Base-by-base conservation (phyloP, 2,113 vertebrate species). In the Meriones unguiculatus region DNA sequence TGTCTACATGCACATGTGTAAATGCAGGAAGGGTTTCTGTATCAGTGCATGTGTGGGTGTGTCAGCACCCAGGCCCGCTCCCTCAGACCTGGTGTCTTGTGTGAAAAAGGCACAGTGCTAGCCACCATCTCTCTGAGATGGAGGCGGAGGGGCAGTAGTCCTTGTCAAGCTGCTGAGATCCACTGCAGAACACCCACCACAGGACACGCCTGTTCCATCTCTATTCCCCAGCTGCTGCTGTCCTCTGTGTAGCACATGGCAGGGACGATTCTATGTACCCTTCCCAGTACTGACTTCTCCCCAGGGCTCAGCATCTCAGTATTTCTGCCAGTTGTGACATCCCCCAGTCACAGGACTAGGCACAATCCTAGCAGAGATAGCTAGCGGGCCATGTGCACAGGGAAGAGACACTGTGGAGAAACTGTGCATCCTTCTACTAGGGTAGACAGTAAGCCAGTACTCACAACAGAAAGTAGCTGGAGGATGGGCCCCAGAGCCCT, bases 1-100 rank as follows among this genome's bases (percentile, higher is more conserved):
- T 9, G 46, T 5, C 0, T 2, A 18, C 1, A 15, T 50, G 32
- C 2, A 24, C 8, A 4, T 24, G n/a, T 62, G 32, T 41, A 28
- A n/a, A 54, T 54, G 13, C 52, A 30, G 22, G 20, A 64, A 64
- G n/a, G 81, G 81, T 84, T 64, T 64, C 59, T 54, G 35, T 12
- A 15, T 17, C 25, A 52, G 46, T 38, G n/a, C 1, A 1, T 24
- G 41, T 18, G 28, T 32, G 20, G 3, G 17, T 4, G 1, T 52
- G 50, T 88, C 24, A 41, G 70, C 32, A 73, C 15, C 52, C 25
- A 41, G 52, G 32, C 46, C 46, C 12, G 4, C 41, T 2, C 38
- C 65, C 52, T 88, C 70, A 38, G 52, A 11, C 5, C 24, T 30
- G 5, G 54, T 89, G 25, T 75, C 14, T 54, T 62, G 87, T 59